phyloP scores from a whole-genome alignment of 2,888 invertebrate genomes.

The Plebejus argus region DNA sequence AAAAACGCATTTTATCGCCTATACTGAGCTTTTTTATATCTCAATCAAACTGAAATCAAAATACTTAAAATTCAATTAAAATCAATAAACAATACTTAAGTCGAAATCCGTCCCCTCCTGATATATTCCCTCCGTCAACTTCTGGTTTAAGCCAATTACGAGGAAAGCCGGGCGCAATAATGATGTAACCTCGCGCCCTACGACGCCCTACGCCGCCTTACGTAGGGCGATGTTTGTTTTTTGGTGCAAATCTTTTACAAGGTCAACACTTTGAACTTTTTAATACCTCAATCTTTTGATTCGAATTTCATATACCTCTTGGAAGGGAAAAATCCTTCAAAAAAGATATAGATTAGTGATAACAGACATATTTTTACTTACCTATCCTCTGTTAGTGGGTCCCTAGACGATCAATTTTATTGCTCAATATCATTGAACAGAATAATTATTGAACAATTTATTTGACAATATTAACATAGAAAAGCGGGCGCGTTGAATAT shows the following conservation, averaged over 20 bases:
- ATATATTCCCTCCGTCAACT: conserved; percentile 32
- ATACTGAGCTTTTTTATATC: too few relatives aligned
- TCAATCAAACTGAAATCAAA: too few relatives aligned
- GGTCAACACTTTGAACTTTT: conserved; percentile 11
- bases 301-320: not conserved
- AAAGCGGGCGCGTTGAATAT: too few relatives aligned
- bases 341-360: too few relatives aligned
- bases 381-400: too few relatives aligned
- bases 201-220: not conserved
- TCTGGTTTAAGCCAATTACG: conserved; percentile 36
- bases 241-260: conserved; percentile 15
- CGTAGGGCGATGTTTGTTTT: conserved; percentile 27
- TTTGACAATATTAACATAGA: too few relatives aligned
- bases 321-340: too few relatives aligned
- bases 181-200: conserved; percentile 29
- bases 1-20: too few relatives aligned
- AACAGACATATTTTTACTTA: too few relatives aligned
- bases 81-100: not conserved
- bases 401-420: too few relatives aligned
- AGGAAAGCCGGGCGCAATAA: conserved; percentile 34
- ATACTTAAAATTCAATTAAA: not conserved
- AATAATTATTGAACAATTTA: too few relatives aligned
- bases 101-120: conserved; percentile 8
- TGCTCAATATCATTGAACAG: too few relatives aligned
- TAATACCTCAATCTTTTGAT: not conserved